Evolutionary conservation across 2,797 vertebrate genomes (phyloP), one percentile per base, ranked within the genome.

Genomic region (Melanotaenia parkinsoni): DNA sequence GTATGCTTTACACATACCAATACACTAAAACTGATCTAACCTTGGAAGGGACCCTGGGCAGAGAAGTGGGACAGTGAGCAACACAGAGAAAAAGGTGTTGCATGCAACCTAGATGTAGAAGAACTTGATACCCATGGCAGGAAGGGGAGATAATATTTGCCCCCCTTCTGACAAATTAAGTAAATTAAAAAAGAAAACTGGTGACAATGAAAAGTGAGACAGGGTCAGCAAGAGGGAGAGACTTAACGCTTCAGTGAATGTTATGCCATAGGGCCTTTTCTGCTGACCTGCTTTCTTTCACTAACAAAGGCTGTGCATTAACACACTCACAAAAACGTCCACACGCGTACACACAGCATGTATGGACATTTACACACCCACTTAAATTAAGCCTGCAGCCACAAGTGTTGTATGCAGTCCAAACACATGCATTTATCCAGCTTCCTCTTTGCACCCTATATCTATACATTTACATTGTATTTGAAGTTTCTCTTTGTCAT

Each of bases 281-380:
- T 91, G 88, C 91, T 94, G 92, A 92, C 92, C 90, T 88, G 88
- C 74, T 92, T 93, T 93, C 89, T 89, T 87, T 89, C 64, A 79
- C 79, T 58, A 82, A 86, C 87, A 86, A 88, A 86, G 67, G 57
- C 75, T 5, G 26, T 35, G 82, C 83, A 84, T 87, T 87, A 86
- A 77, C 83, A 74, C 75, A 20, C 35, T 72, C 70, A 51, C 43
- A 83, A 70, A 56, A 77, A 73, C 10, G 3, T 75, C 61, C 68
- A 70, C 58, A 60, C 75, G 59, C 68, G 45, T 28, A 22, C 67
- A 58, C 50, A 62, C 53, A 78, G 57, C 4, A 69, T 73, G 74
- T 22, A 56, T 80, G 72, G 79, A 80, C 71, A 82, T 90, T 86
- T 82, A 80, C 72, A 81, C 73, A 70, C 63, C 79, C 76, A 81